Conservation (phyloP, 2,888 invertebrate species). For the Cheilosia soror region DNA sequence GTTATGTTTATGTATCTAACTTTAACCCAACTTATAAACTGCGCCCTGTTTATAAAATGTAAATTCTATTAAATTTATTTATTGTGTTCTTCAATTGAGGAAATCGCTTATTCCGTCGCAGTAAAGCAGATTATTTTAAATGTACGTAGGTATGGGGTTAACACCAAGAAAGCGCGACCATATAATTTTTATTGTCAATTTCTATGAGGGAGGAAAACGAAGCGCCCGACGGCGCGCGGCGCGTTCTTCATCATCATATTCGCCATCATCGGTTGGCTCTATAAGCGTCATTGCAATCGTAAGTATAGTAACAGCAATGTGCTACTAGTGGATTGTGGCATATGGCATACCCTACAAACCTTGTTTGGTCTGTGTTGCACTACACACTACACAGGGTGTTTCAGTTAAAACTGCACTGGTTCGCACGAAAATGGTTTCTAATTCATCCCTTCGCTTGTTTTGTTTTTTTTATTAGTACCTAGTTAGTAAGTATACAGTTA, state of each 20-base stretch:
- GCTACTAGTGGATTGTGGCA: neutral
- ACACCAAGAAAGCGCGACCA: slow-evolving; percentile 52
- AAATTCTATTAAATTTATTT: slow-evolving; percentile 45
- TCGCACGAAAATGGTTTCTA: no score
- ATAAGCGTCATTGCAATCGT: slow-evolving; percentile 15
- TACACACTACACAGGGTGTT: no score
- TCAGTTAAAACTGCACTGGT: no score
- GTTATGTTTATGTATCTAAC: neutral
- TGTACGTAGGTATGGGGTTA: slow-evolving; percentile 44
- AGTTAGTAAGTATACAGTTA: no score
- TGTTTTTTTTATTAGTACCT: no score
- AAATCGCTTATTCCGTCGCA: slow-evolving; percentile 59
- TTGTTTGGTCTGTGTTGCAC: no score
- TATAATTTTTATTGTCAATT: slow-evolving; percentile 15
- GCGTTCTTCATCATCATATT: slow-evolving; percentile 7
- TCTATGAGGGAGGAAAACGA: slow-evolving; percentile 17
- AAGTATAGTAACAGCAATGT: neutral
- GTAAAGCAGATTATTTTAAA: slow-evolving; percentile 68
- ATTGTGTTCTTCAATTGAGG: slow-evolving; percentile 66
- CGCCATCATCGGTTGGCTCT: slow-evolving; percentile 8
- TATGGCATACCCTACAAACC: neutral
- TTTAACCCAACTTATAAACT: neutral
- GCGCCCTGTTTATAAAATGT: slow-evolving; percentile 18
- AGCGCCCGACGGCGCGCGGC: slow-evolving; percentile 5
- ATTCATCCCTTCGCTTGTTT: no score